Percentiles rank a stretch among this genome's conserved stretches.
phyloP scores from a whole-genome alignment of 2,113 vertebrate species.

The Nyctereutes procyonoides region DNA sequence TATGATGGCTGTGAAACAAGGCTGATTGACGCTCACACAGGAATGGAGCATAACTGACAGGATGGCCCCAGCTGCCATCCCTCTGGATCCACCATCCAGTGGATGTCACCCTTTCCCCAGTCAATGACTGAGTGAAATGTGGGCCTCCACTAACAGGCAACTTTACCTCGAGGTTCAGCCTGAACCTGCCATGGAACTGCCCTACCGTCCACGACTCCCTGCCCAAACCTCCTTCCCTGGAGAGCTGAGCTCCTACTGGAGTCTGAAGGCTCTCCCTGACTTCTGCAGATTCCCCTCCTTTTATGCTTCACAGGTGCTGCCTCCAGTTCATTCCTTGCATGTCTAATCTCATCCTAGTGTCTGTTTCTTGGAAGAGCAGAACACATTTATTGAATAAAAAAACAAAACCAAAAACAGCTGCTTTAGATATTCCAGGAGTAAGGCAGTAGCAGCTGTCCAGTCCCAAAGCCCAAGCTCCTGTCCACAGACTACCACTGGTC shows the following conservation, averaged over 20 bases:
- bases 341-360: neutral
- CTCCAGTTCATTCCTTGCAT: neutral
- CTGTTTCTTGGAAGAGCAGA: conserved; percentile 24
- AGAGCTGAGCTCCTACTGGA: neutral
- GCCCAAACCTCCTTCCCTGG: neutral
- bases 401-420: neutral
- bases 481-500: neutral
- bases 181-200: neutral
- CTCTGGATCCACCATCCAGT: neutral
- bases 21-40: neutral
- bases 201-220: neutral
- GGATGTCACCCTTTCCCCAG: neutral
- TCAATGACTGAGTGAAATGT: neutral
- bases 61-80: neutral
- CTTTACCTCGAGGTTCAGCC: neutral
- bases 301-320: neutral
- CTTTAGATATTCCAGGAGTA: neutral
- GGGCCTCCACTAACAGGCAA: neutral
- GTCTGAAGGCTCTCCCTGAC: neutral
- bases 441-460: neutral
- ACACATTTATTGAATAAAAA: neutral
- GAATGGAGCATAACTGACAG: neutral
- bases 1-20: neutral
- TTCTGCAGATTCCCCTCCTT: neutral
- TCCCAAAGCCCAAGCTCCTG: neutral